Conservation (phyloP, 2,113 vertebrate species). For the Perccottus glenii region DNA sequence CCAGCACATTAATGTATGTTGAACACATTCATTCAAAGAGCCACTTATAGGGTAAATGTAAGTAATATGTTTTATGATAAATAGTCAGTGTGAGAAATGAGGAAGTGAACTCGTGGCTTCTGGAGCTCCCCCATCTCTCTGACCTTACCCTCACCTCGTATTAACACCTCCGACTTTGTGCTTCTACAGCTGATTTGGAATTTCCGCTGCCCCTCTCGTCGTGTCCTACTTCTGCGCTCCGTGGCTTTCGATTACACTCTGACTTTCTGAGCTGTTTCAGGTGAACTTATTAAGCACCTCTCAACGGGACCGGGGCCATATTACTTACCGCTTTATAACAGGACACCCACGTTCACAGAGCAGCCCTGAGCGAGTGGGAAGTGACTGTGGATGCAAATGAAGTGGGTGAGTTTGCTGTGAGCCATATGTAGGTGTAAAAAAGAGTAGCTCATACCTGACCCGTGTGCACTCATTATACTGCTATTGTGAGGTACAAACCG, state of each 20-base stretch:
- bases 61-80: too few species aligned
- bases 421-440: constrained; percentile 44
- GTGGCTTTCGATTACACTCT: constrained; percentile 8
- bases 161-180: constrained; percentile 13
- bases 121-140: not conserved
- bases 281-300: constrained; percentile 40
- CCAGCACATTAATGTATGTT: too few species aligned
- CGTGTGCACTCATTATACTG: not conserved
- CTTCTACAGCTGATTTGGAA: constrained; percentile 2
- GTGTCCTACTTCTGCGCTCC: not conserved
- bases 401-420: constrained; percentile 39
- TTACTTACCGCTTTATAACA: constrained; percentile 57
- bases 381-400: constrained; percentile 62
- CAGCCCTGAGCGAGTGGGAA: constrained; percentile 37
- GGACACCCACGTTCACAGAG: constrained; percentile 42
- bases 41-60: too few species aligned
- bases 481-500: not conserved
- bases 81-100: too few species aligned
- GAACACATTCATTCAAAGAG: too few species aligned
- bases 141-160: constrained; percentile 1
- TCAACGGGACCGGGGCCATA: constrained; percentile 33
- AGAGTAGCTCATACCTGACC: constrained; percentile 1
- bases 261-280: not conserved
- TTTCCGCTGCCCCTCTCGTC: constrained; percentile 13
- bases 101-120: constrained; percentile 7